Percentiles rank a stretch among this genome's conserved stretches.
Evolutionary conservation across 2,797 vertebrate species (phyloP).

Genomic region (Mycteria americana): DNA sequence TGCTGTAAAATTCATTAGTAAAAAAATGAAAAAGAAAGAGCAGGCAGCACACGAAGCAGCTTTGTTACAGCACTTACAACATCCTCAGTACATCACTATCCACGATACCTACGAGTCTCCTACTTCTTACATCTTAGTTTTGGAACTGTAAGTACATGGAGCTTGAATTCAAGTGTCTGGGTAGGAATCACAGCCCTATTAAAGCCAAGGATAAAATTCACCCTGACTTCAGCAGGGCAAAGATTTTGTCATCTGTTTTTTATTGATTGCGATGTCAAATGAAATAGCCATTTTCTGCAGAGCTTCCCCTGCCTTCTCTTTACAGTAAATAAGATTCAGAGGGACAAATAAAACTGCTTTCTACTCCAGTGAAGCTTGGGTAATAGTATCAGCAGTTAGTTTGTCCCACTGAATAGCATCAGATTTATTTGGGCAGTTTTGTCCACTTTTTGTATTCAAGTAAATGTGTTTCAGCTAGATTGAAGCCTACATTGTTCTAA

Average conservation of each 20-base stretch:
- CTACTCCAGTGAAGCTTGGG: background rate
- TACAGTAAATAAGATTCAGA: background rate
- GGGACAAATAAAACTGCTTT: background rate
- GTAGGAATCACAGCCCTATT: background rate
- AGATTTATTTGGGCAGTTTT: background rate
- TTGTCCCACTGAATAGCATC: background rate
- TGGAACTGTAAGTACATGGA: conserved; percentile 87
- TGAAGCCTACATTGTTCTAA: background rate
- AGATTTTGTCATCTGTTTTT: background rate
- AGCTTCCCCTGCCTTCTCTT: background rate
- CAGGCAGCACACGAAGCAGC: conserved; percentile 94
- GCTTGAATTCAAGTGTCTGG: background rate
- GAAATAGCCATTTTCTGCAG: background rate
- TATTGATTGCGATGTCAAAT: background rate
- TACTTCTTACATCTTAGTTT: conserved; percentile 85
- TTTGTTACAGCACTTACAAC: conserved; percentile 87
- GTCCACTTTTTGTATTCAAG: background rate
- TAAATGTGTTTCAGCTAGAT: background rate
- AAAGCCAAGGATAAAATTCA: background rate
- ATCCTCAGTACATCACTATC: conserved; percentile 89
- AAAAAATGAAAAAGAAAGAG: conserved; percentile 98
- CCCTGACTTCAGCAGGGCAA: background rate
- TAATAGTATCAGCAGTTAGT: background rate
- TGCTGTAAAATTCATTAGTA: conserved; percentile 94
- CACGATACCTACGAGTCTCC: conserved; percentile 92